Conservation (phyloP, 1,140 invertebrate species). For the Epicauta chinensis region DNA sequence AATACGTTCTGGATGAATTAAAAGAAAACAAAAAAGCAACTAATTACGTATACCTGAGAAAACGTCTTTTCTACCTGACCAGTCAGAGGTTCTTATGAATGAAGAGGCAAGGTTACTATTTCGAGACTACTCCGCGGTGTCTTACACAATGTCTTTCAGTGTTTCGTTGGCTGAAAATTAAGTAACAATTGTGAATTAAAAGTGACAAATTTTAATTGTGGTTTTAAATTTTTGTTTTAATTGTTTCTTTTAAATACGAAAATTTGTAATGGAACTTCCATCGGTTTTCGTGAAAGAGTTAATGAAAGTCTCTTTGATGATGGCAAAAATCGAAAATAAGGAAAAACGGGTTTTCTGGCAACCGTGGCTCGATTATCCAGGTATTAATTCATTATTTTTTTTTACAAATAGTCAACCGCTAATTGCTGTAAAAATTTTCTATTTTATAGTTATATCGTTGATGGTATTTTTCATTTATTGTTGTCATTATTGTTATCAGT, state of each 20-base stretch:
- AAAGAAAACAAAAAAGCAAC: constrained; percentile 20
- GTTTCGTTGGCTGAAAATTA: not conserved
- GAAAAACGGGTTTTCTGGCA: constrained; percentile 34
- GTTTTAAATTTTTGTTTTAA: too few species aligned
- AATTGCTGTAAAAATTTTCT: too few species aligned
- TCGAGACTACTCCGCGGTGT: constrained; percentile 10
- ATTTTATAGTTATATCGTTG: too few species aligned
- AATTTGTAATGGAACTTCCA: constrained; percentile 28
- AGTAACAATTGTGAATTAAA: too few species aligned
- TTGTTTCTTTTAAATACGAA: too few species aligned
- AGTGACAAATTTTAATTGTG: too few species aligned
- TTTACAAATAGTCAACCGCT: too few species aligned
- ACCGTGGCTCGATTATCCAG: constrained; percentile 31
- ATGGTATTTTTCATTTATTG: too few species aligned
- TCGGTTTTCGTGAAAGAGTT: constrained; percentile 29
- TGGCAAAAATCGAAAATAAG: constrained; percentile 6
- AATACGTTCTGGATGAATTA: constrained; percentile 15
- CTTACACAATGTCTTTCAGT: constrained; percentile 25
- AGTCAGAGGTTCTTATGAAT: constrained; percentile 36
- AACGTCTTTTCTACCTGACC: constrained; percentile 27
- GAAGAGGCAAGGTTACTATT: constrained; percentile 33
- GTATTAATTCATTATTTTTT: not conserved
- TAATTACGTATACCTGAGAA: constrained; percentile 38
- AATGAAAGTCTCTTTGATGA: constrained; percentile 27
- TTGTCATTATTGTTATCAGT: too few species aligned